These are phyloP conservation scores for Drosophila pegasa DNA, from an alignment of 2,888 invertebrate species.

Conservation along the genomic window DNA sequence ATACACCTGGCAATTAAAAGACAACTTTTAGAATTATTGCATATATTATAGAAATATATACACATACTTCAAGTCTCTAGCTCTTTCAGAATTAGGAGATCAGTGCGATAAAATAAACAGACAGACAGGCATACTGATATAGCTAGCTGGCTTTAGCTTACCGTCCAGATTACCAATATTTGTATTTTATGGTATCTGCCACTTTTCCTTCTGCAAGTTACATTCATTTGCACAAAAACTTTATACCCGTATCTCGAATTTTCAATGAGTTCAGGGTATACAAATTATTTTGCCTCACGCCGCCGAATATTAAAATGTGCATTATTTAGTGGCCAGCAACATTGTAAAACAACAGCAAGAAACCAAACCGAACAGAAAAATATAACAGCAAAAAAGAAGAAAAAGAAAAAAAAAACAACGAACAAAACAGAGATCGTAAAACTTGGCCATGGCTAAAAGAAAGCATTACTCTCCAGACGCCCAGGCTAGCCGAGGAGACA, in stretches of 20 bases:
- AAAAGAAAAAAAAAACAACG: slow-evolving; percentile 8
- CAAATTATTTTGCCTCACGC: slow-evolving; percentile 64
- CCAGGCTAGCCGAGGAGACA: slow-evolving; percentile 51
- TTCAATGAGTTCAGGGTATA: neutral
- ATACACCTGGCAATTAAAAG: too few species aligned
- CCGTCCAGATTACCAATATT: too few species aligned
- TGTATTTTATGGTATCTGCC: neutral
- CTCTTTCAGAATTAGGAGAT: too few species aligned
- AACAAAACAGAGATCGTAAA: slow-evolving; percentile 62
- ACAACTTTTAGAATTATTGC: too few species aligned
- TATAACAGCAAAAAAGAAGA: slow-evolving; percentile 11
- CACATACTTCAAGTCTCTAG: too few species aligned
- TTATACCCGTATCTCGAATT: neutral
- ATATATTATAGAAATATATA: too few species aligned
- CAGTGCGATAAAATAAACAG: too few species aligned
- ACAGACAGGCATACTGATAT: too few species aligned
- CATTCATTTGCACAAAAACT: neutral
- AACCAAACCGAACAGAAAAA: slow-evolving; percentile 10
- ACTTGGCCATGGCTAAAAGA: slow-evolving; percentile 78
- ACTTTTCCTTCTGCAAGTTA: neutral
- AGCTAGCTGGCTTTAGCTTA: too few species aligned
- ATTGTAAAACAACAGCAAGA: slow-evolving; percentile 48
- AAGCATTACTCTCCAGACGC: slow-evolving; percentile 72
- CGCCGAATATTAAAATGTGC: slow-evolving; percentile 80
- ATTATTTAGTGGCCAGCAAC: slow-evolving; percentile 71